These are phyloP conservation scores for Vidua macroura DNA, from an alignment of 2,113 vertebrate species.

Conservation along the genomic window DNA sequence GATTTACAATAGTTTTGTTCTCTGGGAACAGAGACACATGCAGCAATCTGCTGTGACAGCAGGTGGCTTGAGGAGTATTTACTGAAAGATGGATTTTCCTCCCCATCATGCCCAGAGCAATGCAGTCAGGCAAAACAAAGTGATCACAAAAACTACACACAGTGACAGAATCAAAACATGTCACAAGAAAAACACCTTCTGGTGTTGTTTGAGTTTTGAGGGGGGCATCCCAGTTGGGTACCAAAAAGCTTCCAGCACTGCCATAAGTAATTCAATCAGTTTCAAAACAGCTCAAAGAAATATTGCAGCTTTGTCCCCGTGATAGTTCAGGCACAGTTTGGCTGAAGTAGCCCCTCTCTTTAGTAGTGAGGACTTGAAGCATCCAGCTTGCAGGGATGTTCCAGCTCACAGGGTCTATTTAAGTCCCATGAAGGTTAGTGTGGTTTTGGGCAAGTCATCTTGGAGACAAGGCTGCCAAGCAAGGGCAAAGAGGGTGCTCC, in stretches of 20 bases:
- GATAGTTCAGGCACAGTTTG: neutral
- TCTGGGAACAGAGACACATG: neutral
- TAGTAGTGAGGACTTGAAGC: neutral
- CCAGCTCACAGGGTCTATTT: neutral
- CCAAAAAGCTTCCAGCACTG: neutral
- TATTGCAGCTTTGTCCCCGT: neutral
- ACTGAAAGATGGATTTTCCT: constrained; percentile 42
- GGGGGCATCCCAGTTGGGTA: neutral
- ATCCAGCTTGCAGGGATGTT: neutral
- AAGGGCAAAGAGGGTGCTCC: neutral
- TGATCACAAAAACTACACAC: neutral
- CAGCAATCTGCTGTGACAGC: constrained; percentile 35
- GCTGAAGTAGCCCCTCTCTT: neutral
- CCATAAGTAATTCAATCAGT: neutral
- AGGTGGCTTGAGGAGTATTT: constrained; percentile 25
- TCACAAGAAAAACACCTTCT: neutral
- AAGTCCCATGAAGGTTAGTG: neutral
- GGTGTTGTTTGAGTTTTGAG: neutral
- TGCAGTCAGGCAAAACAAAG: neutral
- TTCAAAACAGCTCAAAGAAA: neutral
- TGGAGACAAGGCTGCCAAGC: neutral
- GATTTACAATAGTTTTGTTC: neutral
- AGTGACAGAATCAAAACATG: neutral
- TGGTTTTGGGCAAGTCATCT: neutral
- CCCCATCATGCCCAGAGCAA: neutral